Evolutionary conservation across 2,888 invertebrate genomes (phyloP).

Genomic region (Drosophila niveifrons): DNA sequence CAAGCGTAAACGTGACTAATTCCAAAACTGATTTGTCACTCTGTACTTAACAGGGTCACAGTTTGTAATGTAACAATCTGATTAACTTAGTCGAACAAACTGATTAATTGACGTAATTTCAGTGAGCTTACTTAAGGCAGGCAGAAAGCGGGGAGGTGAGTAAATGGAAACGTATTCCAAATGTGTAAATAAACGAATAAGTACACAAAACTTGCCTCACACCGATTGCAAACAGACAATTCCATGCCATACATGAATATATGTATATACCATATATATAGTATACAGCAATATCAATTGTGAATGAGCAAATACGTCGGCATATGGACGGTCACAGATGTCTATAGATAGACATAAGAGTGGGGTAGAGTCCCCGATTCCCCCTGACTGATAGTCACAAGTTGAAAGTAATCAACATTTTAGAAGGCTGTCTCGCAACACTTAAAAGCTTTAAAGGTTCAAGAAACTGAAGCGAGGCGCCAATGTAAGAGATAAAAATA

Average conservation of each 20-base stretch:
- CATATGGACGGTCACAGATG: constrained; percentile 7
- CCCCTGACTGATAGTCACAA: constrained; percentile 45
- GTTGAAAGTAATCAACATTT: constrained; percentile 26
- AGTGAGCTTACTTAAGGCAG: not conserved
- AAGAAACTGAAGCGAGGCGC: constrained; percentile 7
- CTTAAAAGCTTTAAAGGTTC: constrained; percentile 1
- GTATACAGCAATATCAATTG: constrained; percentile 9
- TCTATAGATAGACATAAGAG: constrained; percentile 18
- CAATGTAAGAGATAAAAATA: not conserved
- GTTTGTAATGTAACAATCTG: not conserved
- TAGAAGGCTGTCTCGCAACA: constrained; percentile 11
- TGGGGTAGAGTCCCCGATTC: constrained; percentile 7
- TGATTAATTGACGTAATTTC: constrained; percentile 19
- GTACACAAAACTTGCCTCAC: constrained; percentile 18
- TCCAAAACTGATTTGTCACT: constrained; percentile 22
- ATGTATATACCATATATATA: not conserved
- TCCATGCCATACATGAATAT: constrained; percentile 6
- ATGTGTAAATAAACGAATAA: constrained; percentile 32
- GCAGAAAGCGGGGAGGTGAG: not conserved
- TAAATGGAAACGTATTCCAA: constrained; percentile 16
- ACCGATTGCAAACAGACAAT: constrained; percentile 22
- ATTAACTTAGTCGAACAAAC: constrained; percentile 22
- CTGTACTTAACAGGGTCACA: constrained; percentile 4
- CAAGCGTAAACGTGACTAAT: constrained; percentile 34
- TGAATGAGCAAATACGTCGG: constrained; percentile 12